A percentile compares a stretch with the other conserved stretches of the same genome.
Conservation (phyloP, 2,888 invertebrate genomes). For the Osedax frankpressi region DNA sequence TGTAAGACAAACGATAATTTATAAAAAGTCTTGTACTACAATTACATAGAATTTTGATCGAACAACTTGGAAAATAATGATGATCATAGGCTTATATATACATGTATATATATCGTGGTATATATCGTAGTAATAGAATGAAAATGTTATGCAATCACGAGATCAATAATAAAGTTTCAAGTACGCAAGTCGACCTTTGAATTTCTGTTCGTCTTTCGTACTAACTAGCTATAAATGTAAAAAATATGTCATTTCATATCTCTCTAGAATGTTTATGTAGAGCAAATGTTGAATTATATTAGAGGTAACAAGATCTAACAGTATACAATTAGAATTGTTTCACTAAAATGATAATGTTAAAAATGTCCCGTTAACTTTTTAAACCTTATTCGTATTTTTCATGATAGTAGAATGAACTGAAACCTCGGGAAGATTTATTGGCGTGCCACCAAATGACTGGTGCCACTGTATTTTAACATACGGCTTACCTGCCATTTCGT, state of each 20-base stretch:
- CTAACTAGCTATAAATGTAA: constrained; percentile 40
- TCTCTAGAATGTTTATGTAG: too few species aligned
- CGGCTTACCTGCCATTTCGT: constrained; percentile 36
- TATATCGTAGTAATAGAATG: too few species aligned
- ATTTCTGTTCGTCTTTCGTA: constrained; percentile 45
- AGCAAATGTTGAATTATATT: neutral
- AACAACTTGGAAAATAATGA: too few species aligned
- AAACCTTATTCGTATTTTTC: constrained; percentile 45
- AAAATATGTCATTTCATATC: too few species aligned
- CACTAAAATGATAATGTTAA: neutral
- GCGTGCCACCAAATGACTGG: constrained; percentile 44
- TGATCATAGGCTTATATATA: too few species aligned
- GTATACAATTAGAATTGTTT: neutral
- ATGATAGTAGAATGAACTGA: constrained; percentile 41
- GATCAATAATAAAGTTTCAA: constrained; percentile 39
- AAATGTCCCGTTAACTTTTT: too few species aligned
- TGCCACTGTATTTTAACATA: constrained; percentile 44
- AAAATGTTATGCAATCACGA: too few species aligned
- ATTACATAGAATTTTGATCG: too few species aligned
- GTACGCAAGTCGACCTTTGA: constrained; percentile 42
- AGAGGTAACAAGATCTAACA: neutral
- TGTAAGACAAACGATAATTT: too few species aligned
- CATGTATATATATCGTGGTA: too few species aligned
- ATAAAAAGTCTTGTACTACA: too few species aligned
- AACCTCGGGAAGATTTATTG: constrained; percentile 39